Base-by-base conservation (phyloP, 2,113 vertebrate species). In the Phocoena phocoena region DNA sequence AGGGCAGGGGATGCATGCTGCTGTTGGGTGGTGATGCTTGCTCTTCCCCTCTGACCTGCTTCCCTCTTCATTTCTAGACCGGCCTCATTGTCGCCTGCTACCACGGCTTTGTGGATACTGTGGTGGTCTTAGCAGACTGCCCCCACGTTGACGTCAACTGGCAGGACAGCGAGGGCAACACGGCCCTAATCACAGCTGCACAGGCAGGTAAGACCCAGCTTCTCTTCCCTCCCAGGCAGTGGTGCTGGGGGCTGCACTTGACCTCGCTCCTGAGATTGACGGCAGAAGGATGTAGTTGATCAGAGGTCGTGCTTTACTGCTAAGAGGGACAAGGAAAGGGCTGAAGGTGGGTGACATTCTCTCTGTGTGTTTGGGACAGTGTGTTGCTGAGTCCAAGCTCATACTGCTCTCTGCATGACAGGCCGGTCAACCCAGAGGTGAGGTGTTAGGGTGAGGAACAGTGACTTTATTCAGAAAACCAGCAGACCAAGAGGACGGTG, bases 161-260 rank as follows among this genome's bases (percentile, higher is more conserved):
- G 99, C 99, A 99, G 98, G 99, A 99, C 99, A 99, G 98, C 0
- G 99, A 99, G 97, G 99, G 99, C 76, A 99, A 99, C 98, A 99
- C 99, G 0, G 99, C 99, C 86, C 99, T 99, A 7, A 99, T 99
- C 98, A 99, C 99, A 12, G 99, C 99, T 12, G 98, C 99, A 0
- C 99, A 99, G 98, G 99, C 99, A 98, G 99, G 99, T 99, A 99
- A 99, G 98, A 83, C 80, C 70, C 10, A 15, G 77, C 26, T 86
- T 55, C 92, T 47, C 53, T 67, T 47, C 36, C 23, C 28, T 6
- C 79, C 79, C 0, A 0, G 21, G 50, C 3, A 0, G 20, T 6
- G 26, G 6, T 0, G 31, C 53, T 58, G 5, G 7, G 26, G 20
- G 10, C 17, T 9, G 36, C 20, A 2, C 47, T 2, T 8, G 50